These are phyloP conservation scores for Scomber colias DNA, from an alignment of 2,113 vertebrate species.

Conservation along the genomic window DNA sequence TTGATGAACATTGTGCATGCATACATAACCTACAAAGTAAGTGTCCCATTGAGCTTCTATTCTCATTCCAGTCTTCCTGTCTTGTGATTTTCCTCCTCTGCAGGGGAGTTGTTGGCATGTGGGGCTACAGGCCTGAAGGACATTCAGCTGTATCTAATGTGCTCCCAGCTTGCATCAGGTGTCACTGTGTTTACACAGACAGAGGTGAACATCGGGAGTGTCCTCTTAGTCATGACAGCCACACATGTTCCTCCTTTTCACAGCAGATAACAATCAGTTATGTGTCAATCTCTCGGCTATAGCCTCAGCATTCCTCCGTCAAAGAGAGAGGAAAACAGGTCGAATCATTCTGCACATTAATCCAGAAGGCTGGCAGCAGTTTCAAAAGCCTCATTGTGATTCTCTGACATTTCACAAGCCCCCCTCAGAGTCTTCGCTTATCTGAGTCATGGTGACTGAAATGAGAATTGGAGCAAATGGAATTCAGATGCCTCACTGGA, in stretches of 20 bases:
- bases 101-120: slow-evolving; percentile 39
- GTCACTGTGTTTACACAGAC: slow-evolving; percentile 49
- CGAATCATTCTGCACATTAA: slow-evolving; percentile 52
- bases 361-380: slow-evolving; percentile 63
- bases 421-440: slow-evolving; percentile 55
- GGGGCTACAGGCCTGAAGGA: slow-evolving; percentile 26
- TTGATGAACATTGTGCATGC: slow-evolving; percentile 30
- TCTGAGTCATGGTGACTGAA: slow-evolving; percentile 66
- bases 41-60: slow-evolving; percentile 26
- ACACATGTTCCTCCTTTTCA: slow-evolving; percentile 28
- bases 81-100: slow-evolving; percentile 22
- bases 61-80: slow-evolving; percentile 31
- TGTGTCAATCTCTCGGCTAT: slow-evolving; percentile 46
- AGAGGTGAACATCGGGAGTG: slow-evolving; percentile 37
- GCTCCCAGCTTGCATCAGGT: slow-evolving; percentile 29
- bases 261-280: slow-evolving; percentile 39
- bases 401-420: slow-evolving; percentile 66
- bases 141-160: slow-evolving; percentile 51
- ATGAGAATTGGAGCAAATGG: slow-evolving; percentile 50
- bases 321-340: slow-evolving; percentile 29
- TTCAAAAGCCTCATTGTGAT: slow-evolving; percentile 74
- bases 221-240: slow-evolving; percentile 42
- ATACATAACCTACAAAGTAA: slow-evolving; percentile 19
- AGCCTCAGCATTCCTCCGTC: background rate
- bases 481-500: slow-evolving; percentile 59